phyloP scores from a whole-genome alignment of 37 sponge, comb jelly and placozoan genomes.

The Beroe ovata region DNA sequence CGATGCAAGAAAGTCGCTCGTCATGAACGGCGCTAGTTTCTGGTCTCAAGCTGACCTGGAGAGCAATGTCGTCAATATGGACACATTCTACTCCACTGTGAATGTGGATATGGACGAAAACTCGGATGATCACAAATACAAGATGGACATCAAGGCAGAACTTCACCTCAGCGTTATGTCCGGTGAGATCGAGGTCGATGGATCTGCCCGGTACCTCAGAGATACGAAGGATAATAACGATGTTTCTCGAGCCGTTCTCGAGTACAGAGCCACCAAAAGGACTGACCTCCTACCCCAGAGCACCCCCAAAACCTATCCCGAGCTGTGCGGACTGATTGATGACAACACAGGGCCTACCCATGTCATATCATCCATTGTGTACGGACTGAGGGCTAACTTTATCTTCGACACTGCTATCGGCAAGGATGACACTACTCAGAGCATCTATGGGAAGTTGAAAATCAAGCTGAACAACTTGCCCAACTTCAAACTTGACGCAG shows the following conservation, averaged over 20 bases:
- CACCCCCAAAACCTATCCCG: background rate
- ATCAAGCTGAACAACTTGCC: constrained; percentile 8
- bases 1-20: constrained; percentile 51
- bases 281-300: background rate
- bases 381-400: constrained; percentile 45
- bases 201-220: constrained; percentile 8
- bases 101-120: constrained; percentile 7
- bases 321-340: background rate
- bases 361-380: constrained; percentile 14
- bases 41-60: constrained; percentile 9
- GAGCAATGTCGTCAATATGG: background rate
- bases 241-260: background rate
- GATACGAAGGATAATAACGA: background rate
- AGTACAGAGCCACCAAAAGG: constrained; percentile 24
- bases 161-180: background rate
- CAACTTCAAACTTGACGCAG: constrained; percentile 8
- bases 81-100: constrained; percentile 25
- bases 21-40: constrained; percentile 25
- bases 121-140: background rate
- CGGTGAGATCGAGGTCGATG: constrained; percentile 14
- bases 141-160: background rate
- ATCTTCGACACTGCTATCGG: background rate
- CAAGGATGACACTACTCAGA: background rate
- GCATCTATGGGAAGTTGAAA: background rate
- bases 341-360: constrained; percentile 14